Conservation (phyloP, 2,888 invertebrate species). For the Xylophagus ater region DNA sequence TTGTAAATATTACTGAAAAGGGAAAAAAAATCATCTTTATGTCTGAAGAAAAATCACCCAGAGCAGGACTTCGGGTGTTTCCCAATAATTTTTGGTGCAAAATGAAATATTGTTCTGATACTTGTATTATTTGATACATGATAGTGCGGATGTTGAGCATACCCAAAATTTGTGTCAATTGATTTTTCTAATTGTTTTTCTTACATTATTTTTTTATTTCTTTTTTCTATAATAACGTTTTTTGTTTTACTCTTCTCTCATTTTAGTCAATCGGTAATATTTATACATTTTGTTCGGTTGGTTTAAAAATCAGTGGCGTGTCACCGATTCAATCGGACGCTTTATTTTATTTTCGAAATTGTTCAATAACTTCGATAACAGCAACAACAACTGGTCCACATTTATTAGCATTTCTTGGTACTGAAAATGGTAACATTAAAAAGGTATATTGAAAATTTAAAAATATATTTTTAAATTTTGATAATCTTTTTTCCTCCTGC, state of each 20-base stretch:
- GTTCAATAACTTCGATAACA: slow-evolving; percentile 72
- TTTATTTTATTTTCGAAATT: slow-evolving; percentile 64
- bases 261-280: slow-evolving; percentile 72
- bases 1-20: no score
- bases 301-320: slow-evolving; percentile 82
- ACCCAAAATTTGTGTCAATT: no score
- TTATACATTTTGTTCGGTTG: slow-evolving; percentile 83
- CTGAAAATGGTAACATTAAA: slow-evolving; percentile 70
- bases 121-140: no score
- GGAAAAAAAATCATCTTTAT: no score
- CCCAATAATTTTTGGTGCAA: no score
- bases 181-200: no score
- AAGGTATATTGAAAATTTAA: slow-evolving; percentile 50
- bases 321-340: slow-evolving; percentile 72
- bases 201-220: slow-evolving; percentile 3
- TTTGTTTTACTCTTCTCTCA: slow-evolving; percentile 1
- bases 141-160: no score
- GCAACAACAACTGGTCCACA: slow-evolving; percentile 82
- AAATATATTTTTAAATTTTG: slow-evolving; percentile 43
- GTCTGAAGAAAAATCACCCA: no score
- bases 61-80: no score
- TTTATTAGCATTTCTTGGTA: slow-evolving; percentile 90
- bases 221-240: slow-evolving; percentile 1
- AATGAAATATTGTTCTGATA: no score
- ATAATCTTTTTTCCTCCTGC: background rate